A percentile compares a stretch with the other conserved stretches of the same genome.
Evolutionary conservation across 30 jellyfish, hydroid and myxozoan species (phyloP).

Genomic region (Sanderia malayensis): DNA sequence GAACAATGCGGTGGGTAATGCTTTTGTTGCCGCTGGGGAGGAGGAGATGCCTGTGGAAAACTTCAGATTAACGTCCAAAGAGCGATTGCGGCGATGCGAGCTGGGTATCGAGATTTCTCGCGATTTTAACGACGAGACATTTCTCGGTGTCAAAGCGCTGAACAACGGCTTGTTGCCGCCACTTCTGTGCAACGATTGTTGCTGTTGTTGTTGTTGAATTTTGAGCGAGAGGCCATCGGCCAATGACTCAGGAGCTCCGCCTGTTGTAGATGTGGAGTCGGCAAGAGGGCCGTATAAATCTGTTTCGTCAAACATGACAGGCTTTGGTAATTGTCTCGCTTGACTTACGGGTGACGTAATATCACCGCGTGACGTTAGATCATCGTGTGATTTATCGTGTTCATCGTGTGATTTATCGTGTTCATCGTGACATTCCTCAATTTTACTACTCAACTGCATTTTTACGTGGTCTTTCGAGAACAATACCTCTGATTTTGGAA

Average conservation of each 20-base stretch:
- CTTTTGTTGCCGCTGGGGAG: no score
- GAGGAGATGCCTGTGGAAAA: constrained; percentile 24
- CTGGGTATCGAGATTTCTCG: constrained; percentile 7
- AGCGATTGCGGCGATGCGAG: constrained; percentile 59
- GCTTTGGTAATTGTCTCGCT: background rate
- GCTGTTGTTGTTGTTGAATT: no score
- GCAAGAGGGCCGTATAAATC: background rate
- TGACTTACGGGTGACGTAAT: background rate
- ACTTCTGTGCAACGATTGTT: background rate
- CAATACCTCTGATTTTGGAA: constrained; percentile 62
- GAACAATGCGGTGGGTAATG: background rate
- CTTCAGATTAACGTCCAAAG: constrained; percentile 56
- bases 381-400: background rate
- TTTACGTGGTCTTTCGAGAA: constrained; percentile 57
- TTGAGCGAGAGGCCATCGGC: no score
- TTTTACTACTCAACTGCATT: constrained; percentile 18
- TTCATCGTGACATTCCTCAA: constrained; percentile 25
- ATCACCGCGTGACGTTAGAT: background rate
- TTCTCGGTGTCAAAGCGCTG: background rate
- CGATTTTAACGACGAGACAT: constrained; percentile 20
- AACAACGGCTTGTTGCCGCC: background rate
- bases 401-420: background rate
- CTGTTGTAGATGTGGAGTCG: background rate
- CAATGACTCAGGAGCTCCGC: no score
- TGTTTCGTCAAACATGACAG: background rate